Evolutionary conservation across 2,113 vertebrate species (phyloP), one percentile per base, ranked within the genome.

Genomic region (Tapirus terrestris): DNA sequence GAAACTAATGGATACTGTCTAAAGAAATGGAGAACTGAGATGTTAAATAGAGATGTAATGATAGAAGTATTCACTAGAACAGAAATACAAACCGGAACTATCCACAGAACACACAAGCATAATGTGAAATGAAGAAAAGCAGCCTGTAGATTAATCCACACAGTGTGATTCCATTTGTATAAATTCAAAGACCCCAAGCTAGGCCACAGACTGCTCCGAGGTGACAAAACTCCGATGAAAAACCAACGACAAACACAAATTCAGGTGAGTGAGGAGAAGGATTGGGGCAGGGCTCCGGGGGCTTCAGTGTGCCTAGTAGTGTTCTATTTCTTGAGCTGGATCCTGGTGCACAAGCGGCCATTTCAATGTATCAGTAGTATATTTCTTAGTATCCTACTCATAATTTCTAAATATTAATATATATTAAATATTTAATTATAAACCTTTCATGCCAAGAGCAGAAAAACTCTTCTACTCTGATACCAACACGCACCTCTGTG

Each of bases 391-490:
- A 65, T 53, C 23, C 4, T 51, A 93, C 9, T 91, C 56, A 27
- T 86, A 56, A 76, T 92, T 96, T 86, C 31, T 45, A 70, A 94
- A 76, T 89, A 68, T 86, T 82, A 80, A 87, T 25, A 33, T 29
- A 65, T 75, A 63, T 27, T n/a, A 85, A 94, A 39, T n/a, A 80
- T 77, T 70, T 89, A 96, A 48, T 45, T 67, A 75, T 48, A 89
- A 72, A 48, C 12, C 0, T 60, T 92, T 89, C 63, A 92, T 65
- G 21, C 18, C 51, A 51, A 3, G 29, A 82, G 33, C 53, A 58
- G 27, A 83, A 88, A 85, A 91, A 14, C 27, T 60, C 8, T 36
- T 89, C 89, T 93, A 21, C 20, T 88, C 51, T 77, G 20, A 86
- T 56, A 73, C 2, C 36, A 96, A 53, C 18, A 76, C 45, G 17